A percentile compares a stretch with the other conserved stretches of the same genome.
These are phyloP conservation scores for Alviniconcha strummeri DNA, from an alignment of 2,888 invertebrate genomes.

Conservation along the genomic window DNA sequence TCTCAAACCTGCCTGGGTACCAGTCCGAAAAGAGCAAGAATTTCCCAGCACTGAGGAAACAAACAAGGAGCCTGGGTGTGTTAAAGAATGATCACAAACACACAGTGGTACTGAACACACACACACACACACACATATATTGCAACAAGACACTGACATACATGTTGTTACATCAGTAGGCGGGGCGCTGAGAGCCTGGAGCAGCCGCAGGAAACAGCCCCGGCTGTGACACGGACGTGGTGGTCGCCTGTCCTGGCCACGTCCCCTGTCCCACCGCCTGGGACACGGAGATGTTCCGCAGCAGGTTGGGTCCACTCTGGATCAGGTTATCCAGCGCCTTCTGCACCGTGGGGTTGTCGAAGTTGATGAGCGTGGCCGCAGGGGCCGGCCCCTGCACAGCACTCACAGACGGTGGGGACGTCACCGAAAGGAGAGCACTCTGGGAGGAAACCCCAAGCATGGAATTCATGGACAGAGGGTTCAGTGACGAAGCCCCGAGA, in stretches of 20 bases:
- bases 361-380: constrained; percentile 66
- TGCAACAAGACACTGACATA: no score
- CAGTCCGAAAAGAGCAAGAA: not conserved
- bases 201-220: constrained; percentile 1
- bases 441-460: constrained; percentile 31
- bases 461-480: constrained; percentile 25
- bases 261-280: not conserved
- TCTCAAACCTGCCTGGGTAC: no score
- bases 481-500: constrained; percentile 9
- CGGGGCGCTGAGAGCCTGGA: not conserved
- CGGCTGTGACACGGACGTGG: not conserved
- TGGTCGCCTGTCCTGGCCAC: no score
- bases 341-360: constrained; percentile 74
- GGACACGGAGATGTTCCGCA: constrained; percentile 64
- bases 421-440: constrained; percentile 1
- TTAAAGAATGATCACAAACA: not conserved
- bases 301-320: constrained; percentile 71
- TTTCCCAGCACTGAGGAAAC: not conserved
- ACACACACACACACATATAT: not conserved
- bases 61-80: not conserved
- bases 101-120: not conserved
- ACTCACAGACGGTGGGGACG: constrained; percentile 28
- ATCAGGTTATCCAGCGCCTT: constrained; percentile 74
- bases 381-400: constrained; percentile 20
- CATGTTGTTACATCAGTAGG: constrained; percentile 1